phyloP scores from a whole-genome alignment of 37 sponge, comb jelly and placozoan genomes.

The Dysidea cf. avara region DNA sequence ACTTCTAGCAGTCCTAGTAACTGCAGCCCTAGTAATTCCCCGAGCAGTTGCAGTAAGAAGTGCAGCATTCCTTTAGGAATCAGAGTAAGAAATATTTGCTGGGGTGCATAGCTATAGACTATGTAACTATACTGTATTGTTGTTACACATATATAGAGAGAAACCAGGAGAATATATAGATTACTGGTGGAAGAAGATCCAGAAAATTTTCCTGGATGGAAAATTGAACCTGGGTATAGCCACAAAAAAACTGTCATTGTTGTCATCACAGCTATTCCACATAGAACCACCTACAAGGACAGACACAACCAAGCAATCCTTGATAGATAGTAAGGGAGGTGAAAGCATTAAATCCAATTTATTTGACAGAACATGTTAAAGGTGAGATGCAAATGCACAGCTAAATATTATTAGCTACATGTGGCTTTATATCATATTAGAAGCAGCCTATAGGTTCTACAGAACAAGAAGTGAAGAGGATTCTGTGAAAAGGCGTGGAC shows the following conservation, averaged over 20 bases:
- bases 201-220: conserved; percentile 28
- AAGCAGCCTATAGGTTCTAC: conserved; percentile 5
- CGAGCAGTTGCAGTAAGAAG: no score
- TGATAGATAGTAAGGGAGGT: neutral
- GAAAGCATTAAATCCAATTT: conserved; percentile 6
- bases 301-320: no score
- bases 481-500: neutral
- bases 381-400: no score
- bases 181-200: conserved; percentile 30
- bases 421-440: conserved; percentile 2
- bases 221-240: conserved; percentile 22
- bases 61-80: no score
- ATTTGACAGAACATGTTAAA: neutral
- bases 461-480: neutral
- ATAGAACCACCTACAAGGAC: no score
- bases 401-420: neutral
- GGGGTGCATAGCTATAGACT: no score
- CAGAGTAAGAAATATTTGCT: no score
- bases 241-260: no score
- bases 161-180: conserved; percentile 19
- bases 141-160: conserved; percentile 8
- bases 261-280: no score
- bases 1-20: no score
- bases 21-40: no score
- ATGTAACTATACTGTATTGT: neutral